phyloP scores from a whole-genome alignment of 2,888 invertebrate species.

The Eurytoma adleriae region DNA sequence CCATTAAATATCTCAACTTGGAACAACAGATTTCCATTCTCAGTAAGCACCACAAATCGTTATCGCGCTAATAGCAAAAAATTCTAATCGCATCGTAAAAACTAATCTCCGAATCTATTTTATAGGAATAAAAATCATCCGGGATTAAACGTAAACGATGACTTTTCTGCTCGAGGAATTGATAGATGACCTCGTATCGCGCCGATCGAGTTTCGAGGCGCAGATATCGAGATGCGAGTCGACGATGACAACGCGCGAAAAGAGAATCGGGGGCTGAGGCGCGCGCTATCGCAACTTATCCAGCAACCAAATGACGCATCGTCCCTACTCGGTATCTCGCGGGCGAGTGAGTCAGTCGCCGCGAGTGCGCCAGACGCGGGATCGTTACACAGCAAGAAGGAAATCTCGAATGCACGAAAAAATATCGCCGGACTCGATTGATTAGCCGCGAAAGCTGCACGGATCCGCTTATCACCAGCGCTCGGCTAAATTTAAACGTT shows the following conservation, averaged over 20 bases:
- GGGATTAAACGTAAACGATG: too few relatives aligned
- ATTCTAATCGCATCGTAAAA: too few relatives aligned
- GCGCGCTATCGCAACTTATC: slow-evolving; percentile 32
- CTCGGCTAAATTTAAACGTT: neutral
- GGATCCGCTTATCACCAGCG: neutral
- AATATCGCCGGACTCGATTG: neutral
- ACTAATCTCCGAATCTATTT: too few relatives aligned
- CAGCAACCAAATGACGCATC: slow-evolving; percentile 29
- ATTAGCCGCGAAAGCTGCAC: neutral
- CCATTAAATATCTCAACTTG: too few relatives aligned
- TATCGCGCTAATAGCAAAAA: too few relatives aligned
- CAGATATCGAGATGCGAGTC: neutral
- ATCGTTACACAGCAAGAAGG: neutral
- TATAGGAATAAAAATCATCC: too few relatives aligned
- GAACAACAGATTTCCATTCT: too few relatives aligned
- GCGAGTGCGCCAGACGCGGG: neutral
- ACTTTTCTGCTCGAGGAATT: too few relatives aligned
- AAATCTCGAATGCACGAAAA: slow-evolving; percentile 10
- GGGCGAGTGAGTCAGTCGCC: neutral
- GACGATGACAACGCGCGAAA: slow-evolving; percentile 24
- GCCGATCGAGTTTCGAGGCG: neutral
- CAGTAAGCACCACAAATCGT: too few relatives aligned
- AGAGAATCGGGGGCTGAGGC: slow-evolving; percentile 30
- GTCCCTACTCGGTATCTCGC: neutral
- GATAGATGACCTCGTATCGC: too few relatives aligned